These are phyloP conservation scores for Anoplolepis gracilipes DNA, from an alignment of 1,140 invertebrate genomes.

Conservation along the genomic window DNA sequence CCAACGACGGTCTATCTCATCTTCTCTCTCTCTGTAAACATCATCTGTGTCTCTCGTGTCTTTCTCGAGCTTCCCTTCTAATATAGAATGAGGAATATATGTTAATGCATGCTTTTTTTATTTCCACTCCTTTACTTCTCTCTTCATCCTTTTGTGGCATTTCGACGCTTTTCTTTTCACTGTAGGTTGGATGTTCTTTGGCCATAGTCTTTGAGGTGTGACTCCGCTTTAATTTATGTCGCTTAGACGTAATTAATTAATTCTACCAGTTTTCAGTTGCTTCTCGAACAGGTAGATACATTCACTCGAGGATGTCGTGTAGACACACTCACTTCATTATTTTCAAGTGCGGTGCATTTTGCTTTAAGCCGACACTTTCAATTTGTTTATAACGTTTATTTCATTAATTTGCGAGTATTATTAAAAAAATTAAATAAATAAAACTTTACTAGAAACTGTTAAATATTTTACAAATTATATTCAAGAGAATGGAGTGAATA, in stretches of 20 bases:
- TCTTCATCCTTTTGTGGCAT: conserved; percentile 13
- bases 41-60: conserved; percentile 2
- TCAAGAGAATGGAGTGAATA: not conserved
- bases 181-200: not conserved
- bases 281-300: not conserved
- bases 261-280: conserved; percentile 21
- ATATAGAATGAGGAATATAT: conserved; percentile 52
- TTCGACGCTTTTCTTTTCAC: conserved; percentile 42
- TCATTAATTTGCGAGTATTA: not conserved
- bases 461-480: not conserved
- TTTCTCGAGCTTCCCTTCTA: not conserved
- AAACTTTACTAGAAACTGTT: not conserved
- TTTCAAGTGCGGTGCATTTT: conserved; percentile 8
- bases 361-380: not conserved
- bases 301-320: not conserved
- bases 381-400: not conserved
- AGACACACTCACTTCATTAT: conserved; percentile 28
- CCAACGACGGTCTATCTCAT: conserved; percentile 30
- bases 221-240: conserved; percentile 49
- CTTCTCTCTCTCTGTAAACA: not conserved
- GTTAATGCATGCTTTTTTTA: conserved; percentile 51
- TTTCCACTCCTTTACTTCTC: conserved; percentile 1
- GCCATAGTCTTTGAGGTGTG: conserved; percentile 38
- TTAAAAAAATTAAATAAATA: not conserved
- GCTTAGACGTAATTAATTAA: conserved; percentile 57